These are phyloP conservation scores for Tokudaia muenninki DNA, from an alignment of 2,797 vertebrate genomes.

Conservation along the genomic window DNA sequence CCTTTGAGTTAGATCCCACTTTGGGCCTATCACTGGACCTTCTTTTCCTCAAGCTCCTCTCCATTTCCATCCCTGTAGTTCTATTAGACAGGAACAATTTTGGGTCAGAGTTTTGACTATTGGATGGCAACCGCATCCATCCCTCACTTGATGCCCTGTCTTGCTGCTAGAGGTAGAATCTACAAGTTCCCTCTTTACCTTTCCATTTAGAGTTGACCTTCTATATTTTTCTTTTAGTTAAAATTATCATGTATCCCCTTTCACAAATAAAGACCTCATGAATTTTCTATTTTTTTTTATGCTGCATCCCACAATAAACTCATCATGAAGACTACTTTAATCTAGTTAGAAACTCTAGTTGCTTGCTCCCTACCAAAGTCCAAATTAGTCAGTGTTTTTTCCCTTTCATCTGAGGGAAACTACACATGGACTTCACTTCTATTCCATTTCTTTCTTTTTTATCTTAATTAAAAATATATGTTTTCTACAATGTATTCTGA, in stretches of 20 bases:
- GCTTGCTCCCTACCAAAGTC: background rate
- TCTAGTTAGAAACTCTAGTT: background rate
- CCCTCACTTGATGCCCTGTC: too few species aligned
- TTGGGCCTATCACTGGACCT: too few species aligned
- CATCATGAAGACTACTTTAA: background rate
- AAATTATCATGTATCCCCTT: slow-evolving; percentile 1
- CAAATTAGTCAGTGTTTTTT: background rate
- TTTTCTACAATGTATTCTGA: background rate
- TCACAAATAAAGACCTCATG: slow-evolving; percentile 38
- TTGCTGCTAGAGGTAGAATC: too few species aligned
- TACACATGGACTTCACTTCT: background rate
- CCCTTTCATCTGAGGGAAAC: background rate
- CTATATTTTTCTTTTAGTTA: slow-evolving; percentile 5
- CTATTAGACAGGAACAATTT: too few species aligned
- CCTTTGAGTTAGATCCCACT: too few species aligned
- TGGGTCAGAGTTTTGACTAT: too few species aligned
- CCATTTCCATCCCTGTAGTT: too few species aligned
- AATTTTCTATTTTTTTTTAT: background rate
- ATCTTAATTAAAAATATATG: background rate
- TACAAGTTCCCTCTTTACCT: background rate
- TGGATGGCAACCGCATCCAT: too few species aligned
- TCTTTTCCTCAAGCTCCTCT: too few species aligned
- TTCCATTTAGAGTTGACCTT: slow-evolving; percentile 17
- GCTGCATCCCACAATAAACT: slow-evolving; percentile 35
- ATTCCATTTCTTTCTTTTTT: background rate